Evolutionary conservation across 2,888 invertebrate species (phyloP).

Genomic region (Allacma fusca): DNA sequence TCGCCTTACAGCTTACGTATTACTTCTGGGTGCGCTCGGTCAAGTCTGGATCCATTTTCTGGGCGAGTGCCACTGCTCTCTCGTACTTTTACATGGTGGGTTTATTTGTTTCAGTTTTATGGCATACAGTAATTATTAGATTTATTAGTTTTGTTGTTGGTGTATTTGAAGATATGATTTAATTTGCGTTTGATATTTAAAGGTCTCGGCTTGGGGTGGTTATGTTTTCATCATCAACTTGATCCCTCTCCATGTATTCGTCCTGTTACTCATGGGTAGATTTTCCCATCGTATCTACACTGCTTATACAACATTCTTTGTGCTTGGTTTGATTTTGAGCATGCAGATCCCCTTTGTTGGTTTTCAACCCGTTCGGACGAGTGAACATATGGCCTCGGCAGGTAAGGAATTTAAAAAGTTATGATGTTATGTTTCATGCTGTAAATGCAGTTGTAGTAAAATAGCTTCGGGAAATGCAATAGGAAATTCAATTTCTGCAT

Average conservation of each 20-base stretch:
- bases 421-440: too few species aligned
- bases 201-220: conserved; percentile 99
- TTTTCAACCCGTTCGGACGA: conserved; percentile 98
- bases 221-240: conserved; percentile 99
- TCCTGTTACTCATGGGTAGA: conserved; percentile 91
- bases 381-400: conserved; percentile 99
- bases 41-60: conserved; percentile 96
- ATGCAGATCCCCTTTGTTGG: conserved; percentile 98
- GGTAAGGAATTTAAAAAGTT: conserved; percentile 71
- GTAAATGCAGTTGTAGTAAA: too few species aligned
- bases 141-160: too few species aligned
- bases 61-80: conserved; percentile 91
- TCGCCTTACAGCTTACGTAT: conserved; percentile 98
- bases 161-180: too few species aligned
- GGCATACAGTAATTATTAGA: too few species aligned
- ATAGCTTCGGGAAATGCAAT: too few species aligned
- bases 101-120: background rate
- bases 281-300: conserved; percentile 91
- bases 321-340: conserved; percentile 90
- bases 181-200: conserved; percentile 61
- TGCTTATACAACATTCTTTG: conserved; percentile 97
- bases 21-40: conserved; percentile 94
- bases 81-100: conserved; percentile 99
- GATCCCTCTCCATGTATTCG: conserved; percentile 97
- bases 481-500: too few species aligned